A percentile compares a stretch with the other conserved stretches of the same genome.
These are phyloP conservation scores for Muscicapa adusta DNA, from an alignment of 2,113 vertebrate genomes.

Conservation along the genomic window DNA sequence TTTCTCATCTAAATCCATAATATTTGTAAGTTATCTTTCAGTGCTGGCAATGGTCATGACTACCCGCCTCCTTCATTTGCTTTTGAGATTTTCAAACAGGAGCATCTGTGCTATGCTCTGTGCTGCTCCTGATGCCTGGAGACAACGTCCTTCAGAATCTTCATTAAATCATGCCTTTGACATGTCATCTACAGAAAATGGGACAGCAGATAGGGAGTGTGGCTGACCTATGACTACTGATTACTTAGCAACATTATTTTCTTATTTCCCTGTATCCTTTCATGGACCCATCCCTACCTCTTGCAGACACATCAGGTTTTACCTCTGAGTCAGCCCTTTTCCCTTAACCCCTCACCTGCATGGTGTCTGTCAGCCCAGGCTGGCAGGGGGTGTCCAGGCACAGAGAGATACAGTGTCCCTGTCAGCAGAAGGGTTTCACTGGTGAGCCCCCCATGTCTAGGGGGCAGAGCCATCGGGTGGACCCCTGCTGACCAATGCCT, in stretches of 20 bases:
- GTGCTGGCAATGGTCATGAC: neutral
- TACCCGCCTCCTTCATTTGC: neutral
- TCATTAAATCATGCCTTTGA: slow-evolving; percentile 30
- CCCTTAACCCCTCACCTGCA: accelerated
- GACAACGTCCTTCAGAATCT: neutral
- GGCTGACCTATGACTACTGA: neutral
- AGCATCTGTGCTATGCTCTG: neutral
- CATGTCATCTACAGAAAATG: neutral
- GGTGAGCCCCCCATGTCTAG: accelerated
- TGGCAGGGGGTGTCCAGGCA: accelerated
- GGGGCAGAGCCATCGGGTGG: accelerated
- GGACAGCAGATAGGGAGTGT: neutral
- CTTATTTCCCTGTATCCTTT: neutral
- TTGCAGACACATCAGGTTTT: neutral
- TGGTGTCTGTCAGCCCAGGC: neutral
- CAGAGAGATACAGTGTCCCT: neutral
- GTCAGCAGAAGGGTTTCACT: accelerated
- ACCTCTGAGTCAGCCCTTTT: neutral
- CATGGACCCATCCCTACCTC: accelerated
- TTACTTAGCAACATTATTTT: neutral
- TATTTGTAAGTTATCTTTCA: neutral
- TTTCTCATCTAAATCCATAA: neutral
- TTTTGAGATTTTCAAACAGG: neutral
- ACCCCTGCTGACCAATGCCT: neutral
- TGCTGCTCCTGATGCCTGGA: neutral